Percentiles rank a stretch among this genome's conserved stretches.
phyloP scores from a whole-genome alignment of 2,888 invertebrate genomes.

The Caenorhabditis auriculariae region DNA sequence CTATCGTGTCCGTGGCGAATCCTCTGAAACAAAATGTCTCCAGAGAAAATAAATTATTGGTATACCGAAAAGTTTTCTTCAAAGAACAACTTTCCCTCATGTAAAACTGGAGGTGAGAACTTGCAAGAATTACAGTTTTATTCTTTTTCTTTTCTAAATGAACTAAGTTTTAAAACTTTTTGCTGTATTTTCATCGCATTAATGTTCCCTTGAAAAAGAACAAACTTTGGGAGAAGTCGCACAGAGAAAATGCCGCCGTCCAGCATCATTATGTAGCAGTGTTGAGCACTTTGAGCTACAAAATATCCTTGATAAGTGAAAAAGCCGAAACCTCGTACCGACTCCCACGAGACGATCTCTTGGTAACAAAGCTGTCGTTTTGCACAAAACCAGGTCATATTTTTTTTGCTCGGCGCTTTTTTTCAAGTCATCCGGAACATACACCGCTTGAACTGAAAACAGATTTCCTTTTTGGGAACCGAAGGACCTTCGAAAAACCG shows the following conservation, averaged over 20 bases:
- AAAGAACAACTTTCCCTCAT: too few relatives aligned
- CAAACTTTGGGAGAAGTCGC: constrained; percentile 16
- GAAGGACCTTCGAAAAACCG: constrained; percentile 4
- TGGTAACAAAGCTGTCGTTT: background rate
- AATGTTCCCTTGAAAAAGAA: too few relatives aligned
- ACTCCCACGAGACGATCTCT: constrained; percentile 20
- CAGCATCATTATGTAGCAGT: constrained; percentile 16
- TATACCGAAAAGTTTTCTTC: too few relatives aligned
- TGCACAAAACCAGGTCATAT: constrained; percentile 3
- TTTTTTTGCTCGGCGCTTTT: constrained; percentile 7
- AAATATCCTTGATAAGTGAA: background rate
- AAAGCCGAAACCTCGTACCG: background rate
- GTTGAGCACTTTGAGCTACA: background rate
- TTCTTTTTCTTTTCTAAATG: too few relatives aligned
- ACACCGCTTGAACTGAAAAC: constrained; percentile 5
- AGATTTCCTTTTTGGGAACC: background rate
- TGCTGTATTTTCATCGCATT: too few relatives aligned
- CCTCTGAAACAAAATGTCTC: too few relatives aligned
- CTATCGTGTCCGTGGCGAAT: constrained; percentile 6
- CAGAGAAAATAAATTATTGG: too few relatives aligned
- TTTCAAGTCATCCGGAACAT: constrained; percentile 13
- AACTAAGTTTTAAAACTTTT: too few relatives aligned
- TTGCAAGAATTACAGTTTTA: too few relatives aligned
- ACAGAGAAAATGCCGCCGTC: constrained; percentile 13
- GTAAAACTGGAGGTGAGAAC: too few relatives aligned